phyloP scores from a whole-genome alignment of 2,888 invertebrate genomes.

The Drosophila nigricruria region DNA sequence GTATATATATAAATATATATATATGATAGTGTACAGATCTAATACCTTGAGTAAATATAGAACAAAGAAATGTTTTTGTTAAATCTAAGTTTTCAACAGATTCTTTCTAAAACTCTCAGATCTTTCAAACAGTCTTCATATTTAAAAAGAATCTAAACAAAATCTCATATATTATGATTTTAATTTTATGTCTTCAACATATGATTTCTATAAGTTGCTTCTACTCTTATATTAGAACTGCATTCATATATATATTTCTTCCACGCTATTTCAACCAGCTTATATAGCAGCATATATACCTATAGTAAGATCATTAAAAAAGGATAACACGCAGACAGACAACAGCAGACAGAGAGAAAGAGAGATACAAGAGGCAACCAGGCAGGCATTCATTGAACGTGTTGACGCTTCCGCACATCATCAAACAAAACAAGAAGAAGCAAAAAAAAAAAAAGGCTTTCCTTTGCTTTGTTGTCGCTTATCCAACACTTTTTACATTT shows the following conservation, averaged over 20 bases:
- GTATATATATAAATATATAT: no score
- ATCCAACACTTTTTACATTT: conserved; percentile 73
- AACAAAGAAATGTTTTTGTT: no score
- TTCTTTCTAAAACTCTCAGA: background rate
- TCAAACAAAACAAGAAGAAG: conserved; percentile 16
- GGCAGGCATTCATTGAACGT: conserved; percentile 55
- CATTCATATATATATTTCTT: background rate
- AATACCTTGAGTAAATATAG: no score
- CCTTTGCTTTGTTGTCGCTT: conserved; percentile 53
- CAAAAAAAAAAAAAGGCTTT: conserved; percentile 44
- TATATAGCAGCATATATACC: background rate
- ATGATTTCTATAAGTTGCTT: background rate
- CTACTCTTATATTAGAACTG: background rate
- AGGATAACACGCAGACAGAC: conserved; percentile 12
- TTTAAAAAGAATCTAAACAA: background rate
- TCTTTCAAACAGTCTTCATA: background rate
- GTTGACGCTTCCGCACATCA: conserved; percentile 76
- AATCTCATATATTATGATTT: background rate
- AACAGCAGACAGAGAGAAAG: background rate
- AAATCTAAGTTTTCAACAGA: no score
- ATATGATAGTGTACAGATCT: no score
- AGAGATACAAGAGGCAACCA: conserved; percentile 9
- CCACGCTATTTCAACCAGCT: background rate
- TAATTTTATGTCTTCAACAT: background rate
- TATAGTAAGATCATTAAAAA: background rate